Evolutionary conservation across 2,888 invertebrate genomes (phyloP).

Genomic region (Tetramorium bicarinatum): DNA sequence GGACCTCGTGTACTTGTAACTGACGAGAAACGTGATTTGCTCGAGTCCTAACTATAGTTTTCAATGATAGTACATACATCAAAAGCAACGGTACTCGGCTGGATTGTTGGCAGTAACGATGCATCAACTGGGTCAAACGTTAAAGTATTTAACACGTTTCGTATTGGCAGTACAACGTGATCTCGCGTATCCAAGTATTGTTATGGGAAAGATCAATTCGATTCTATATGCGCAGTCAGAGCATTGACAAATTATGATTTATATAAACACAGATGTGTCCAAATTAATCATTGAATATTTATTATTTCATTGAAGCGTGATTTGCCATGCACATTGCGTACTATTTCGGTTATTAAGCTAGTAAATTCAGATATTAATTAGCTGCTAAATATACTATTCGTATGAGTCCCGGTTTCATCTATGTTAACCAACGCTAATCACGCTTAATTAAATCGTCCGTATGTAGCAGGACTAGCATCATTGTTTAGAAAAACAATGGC

Average conservation of each 20-base stretch:
- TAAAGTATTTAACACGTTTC: constrained; percentile 53
- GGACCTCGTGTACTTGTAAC: not conserved
- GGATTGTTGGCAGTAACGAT: constrained; percentile 27
- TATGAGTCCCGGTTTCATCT: not conserved
- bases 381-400: constrained; percentile 20
- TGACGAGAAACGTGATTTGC: constrained; percentile 41
- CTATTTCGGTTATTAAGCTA: constrained; percentile 28
- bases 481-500: not conserved
- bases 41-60: constrained; percentile 27
- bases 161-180: not conserved
- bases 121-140: constrained; percentile 67
- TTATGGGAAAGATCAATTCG: constrained; percentile 7
- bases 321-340: constrained; percentile 15
- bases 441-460: constrained; percentile 4
- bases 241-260: not conserved
- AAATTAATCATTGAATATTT: constrained; percentile 41
- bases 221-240: not conserved
- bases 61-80: constrained; percentile 45
- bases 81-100: constrained; percentile 15
- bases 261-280: not conserved
- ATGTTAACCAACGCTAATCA: not conserved
- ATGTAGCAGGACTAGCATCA: not conserved
- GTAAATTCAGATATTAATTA: constrained; percentile 35
- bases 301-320: constrained; percentile 28
- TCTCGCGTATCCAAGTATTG: constrained; percentile 1